These are phyloP conservation scores for Clunio marinus DNA, from an alignment of 2,888 invertebrate species.

Conservation along the genomic window DNA sequence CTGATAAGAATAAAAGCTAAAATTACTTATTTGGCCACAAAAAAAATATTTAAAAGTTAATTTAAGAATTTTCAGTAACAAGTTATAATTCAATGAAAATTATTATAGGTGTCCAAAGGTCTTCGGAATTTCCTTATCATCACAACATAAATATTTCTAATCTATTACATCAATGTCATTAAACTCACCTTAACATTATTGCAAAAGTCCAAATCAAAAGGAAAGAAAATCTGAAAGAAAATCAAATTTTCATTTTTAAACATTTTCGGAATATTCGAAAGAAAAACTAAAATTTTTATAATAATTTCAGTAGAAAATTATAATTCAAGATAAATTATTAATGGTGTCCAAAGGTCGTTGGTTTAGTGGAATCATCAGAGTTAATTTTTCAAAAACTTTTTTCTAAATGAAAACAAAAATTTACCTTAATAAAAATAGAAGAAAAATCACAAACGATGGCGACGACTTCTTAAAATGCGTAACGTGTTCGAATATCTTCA, in stretches of 20 bases:
- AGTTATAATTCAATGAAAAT: constrained; percentile 25
- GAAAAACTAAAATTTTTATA: too few species aligned
- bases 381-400: neutral
- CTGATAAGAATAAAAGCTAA: neutral
- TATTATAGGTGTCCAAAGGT: constrained; percentile 38
- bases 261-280: too few species aligned
- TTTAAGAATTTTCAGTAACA: constrained; percentile 11
- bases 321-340: constrained; percentile 4
- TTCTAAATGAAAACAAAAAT: neutral
- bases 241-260: neutral
- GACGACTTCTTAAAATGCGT: constrained; percentile 77
- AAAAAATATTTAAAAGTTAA: neutral
- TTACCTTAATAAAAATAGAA: neutral
- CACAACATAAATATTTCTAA: neutral
- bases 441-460: neutral
- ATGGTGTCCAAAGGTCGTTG: constrained; percentile 25
- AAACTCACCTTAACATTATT: constrained; percentile 27
- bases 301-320: too few species aligned
- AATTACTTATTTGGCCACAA: neutral
- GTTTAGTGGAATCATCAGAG: constrained; percentile 32
- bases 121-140: constrained; percentile 22
- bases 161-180: neutral
- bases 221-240: neutral
- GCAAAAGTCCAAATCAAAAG: too few species aligned
- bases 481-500: constrained; percentile 97